Base-by-base conservation (phyloP, 2,113 vertebrate species). In the Periophthalmodon schlosseri region DNA sequence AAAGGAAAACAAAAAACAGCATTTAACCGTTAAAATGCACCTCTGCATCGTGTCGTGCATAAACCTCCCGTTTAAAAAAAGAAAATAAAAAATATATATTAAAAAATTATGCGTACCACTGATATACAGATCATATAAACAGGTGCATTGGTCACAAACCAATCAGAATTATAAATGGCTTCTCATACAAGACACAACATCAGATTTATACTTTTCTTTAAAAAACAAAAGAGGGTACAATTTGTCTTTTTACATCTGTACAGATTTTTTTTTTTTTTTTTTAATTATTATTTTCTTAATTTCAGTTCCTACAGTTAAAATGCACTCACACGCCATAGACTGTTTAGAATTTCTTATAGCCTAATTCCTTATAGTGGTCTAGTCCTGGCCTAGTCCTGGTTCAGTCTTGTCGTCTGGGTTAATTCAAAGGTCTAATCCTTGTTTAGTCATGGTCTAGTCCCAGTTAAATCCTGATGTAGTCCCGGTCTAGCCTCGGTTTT, bases 91-190 rank as follows among this genome's bases (percentile, higher is more conserved):
- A 92, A 93, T 89, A 93, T 93, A 94, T 92, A 91, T 91, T 90
- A 93, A 93, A 94, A 94, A 94, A 92, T 91, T 92, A 94, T 93
- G 91, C 91, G 86, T 93, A 92, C 92, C 94, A 94, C 94, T 90
- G 94, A 94, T 94, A 94, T 94, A 94, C 94, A 94, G 91, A 94
- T 94, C 90, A 94, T 94, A 94, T 92, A 93, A 94, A 94, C 93
- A 94, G 92, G 92, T 90, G 82, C 87, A 93, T 93, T 94, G 93
- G 93, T 94, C 92, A 94, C 93, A 93, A 94, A 94, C 93, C 93
- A 94, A 93, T 93, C 77, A 86, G 86, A 92, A 92, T 94, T 94
- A 94, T 91, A 95, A 94, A 94, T 94, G 93, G 94, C 94, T 94
- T 94, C 83, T 91, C 89, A 89, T 90, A 94, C 92, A 93, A 92